Base-by-base conservation (phyloP, 1,140 invertebrate genomes). In the Coelopa frigida region DNA sequence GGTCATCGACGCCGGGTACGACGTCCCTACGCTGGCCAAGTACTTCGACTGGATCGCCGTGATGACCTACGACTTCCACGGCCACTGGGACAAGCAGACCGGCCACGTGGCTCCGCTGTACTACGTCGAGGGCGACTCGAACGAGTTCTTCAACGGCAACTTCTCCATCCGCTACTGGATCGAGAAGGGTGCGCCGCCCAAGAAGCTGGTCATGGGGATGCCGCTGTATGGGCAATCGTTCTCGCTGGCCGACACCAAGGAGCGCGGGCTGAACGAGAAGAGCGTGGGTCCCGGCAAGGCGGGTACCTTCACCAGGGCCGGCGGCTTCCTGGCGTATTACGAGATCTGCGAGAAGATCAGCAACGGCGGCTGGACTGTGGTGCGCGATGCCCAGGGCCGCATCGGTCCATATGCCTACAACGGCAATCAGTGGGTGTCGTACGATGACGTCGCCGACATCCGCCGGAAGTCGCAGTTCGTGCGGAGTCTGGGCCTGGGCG, bases 31-130 rank as follows among this genome's bases (percentile, higher is more conserved):
- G 3, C 56, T 91, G 3, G 78, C 78, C 0, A 72, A 74, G 15
- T 82, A 87, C 59, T 72, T 91, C 42, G 85, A 91, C 62, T 91
- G 87, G 83, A 90, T 95, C 53, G 81, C 87, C 3, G 79, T 94
- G 0, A 94, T 94, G 90, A 81, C 83, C 0, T 94, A 94, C 57
- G 89, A 93, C 60, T 92, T 83, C 57, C 89, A 92, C 55, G 89
- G 89, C 0, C 83, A 89, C 55, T 93, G 89, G 89, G 89, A 93
- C 58, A 89, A 89, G 57, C 81, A 83, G 56, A 92, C 89, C 1
- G 89, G 89, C 7, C 89, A 93, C 58, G 80, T 89, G 2, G 84
- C 89, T 2, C 89, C 89, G 0, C 79, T 93, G 64, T 91, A 88
- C 48, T 71, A 71, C 5, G 74, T 82, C 46, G 80, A 83, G 1